These are phyloP conservation scores for Eupristina koningsbergeri DNA, from an alignment of 1,140 invertebrate species.

Conservation along the genomic window DNA sequence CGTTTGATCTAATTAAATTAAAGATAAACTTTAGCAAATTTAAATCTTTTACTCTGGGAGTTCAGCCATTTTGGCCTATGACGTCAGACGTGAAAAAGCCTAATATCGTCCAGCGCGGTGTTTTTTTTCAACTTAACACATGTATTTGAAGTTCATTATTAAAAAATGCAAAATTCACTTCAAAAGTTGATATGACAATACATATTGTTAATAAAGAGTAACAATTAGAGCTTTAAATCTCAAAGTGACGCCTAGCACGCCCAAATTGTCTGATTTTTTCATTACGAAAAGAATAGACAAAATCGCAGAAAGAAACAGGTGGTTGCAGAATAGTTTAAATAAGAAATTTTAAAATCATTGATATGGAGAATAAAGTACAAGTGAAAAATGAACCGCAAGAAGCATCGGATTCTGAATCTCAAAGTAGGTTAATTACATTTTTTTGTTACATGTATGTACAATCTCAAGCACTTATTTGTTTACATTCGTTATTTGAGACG, in stretches of 20 bases:
- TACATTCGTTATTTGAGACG: too few species aligned
- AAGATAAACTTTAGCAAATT: background rate
- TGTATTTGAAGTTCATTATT: conserved; percentile 1
- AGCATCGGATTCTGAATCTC: conserved; percentile 40
- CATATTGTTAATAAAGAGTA: background rate
- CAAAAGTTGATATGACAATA: conserved; percentile 34
- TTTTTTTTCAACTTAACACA: conserved; percentile 46
- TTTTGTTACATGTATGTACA: background rate
- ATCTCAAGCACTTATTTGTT: background rate
- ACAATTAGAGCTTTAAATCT: background rate
- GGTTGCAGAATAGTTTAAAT: conserved; percentile 18
- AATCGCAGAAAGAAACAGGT: conserved; percentile 45
- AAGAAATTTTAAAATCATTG: background rate
- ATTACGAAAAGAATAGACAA: conserved; percentile 25
- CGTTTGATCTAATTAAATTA: background rate
- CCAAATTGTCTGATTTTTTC: conserved; percentile 16
- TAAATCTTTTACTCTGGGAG: conserved; percentile 15
- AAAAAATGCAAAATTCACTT: conserved; percentile 35
- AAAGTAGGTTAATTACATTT: conserved; percentile 45
- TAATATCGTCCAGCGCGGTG: conserved; percentile 36
- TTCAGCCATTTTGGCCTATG: conserved; percentile 19
- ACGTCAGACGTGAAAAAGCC: conserved; percentile 27
- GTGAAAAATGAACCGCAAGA: conserved; percentile 46
- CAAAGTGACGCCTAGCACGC: conserved; percentile 40
- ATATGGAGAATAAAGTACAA: conserved; percentile 46